Base-by-base conservation (phyloP, 2,888 invertebrate species). In the Bibio marci region DNA sequence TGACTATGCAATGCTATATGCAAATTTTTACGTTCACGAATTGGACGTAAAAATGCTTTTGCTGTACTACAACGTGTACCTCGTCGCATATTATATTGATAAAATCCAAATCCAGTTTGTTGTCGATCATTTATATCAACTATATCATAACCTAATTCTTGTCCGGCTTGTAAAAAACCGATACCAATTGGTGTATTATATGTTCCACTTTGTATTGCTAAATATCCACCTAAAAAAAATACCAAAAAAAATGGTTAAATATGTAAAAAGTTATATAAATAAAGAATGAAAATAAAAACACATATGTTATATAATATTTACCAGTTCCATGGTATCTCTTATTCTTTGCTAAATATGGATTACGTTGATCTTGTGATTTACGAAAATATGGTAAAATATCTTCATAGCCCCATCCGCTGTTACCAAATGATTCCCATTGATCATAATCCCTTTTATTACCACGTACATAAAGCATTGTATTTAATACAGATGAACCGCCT, bases 381-480 rank as follows among this genome's bases (percentile, higher is more conserved):
- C 75, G 76, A 55, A 88, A 88, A 52, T 87, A 88, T 0, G 78
- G 78, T 27, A 90, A 57, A 1, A 86, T 70, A 45, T 83, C 80
- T 38, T 85, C 75, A 56, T 71, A 87, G 2, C 80, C 73, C 94
- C 94, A 94, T 3, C 91, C 91, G 1, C 74, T 69, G 56, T 88
- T 88, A 0, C 91, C 91, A 22, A 79, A 65, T 0, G 71, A 66
- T 28, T 80, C 82, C 92, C 92, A 94, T 39, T 79, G 71, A 57
- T 91, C 82, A 54, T 73, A 94, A 57, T 92, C 91, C 2, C 80
- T 65, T 40, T 72, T 70, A 58, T 90, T 90, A 1, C 92, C 92
- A 44, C 92, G 66, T 32, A 91, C 75, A 56, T 94, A 92, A 0
- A 90, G 68, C 90, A 91, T 90, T 2, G 85, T 85, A 54, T 90